These are phyloP conservation scores for Ophion ventricosus DNA, from an alignment of 2,888 invertebrate genomes.

Conservation along the genomic window DNA sequence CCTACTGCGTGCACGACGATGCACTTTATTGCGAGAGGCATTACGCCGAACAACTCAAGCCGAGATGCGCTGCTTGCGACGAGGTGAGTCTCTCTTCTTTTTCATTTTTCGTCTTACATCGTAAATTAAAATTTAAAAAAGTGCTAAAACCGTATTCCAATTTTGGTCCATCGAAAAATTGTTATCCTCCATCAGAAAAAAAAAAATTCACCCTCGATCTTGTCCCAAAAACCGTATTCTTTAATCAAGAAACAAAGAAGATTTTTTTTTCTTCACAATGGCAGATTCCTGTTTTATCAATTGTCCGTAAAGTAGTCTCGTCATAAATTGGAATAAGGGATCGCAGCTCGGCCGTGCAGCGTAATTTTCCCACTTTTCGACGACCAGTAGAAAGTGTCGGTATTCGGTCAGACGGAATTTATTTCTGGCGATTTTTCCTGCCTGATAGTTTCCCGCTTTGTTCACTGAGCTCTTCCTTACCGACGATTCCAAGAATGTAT, in stretches of 20 bases:
- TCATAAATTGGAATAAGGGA: no score
- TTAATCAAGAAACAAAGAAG: neutral
- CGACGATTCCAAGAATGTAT: slow-evolving; percentile 31
- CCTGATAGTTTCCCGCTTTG: slow-evolving; percentile 42
- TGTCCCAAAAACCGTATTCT: no score
- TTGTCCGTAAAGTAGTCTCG: neutral
- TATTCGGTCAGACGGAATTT: slow-evolving; percentile 40
- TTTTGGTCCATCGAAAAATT: neutral
- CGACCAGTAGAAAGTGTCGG: slow-evolving; percentile 53
- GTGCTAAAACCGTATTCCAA: neutral
- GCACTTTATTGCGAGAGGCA: slow-evolving; percentile 96
- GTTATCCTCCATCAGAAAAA: neutral
- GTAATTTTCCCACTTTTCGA: slow-evolving; percentile 10
- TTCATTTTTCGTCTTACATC: neutral
- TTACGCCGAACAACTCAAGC: slow-evolving; percentile 97
- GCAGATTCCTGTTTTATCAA: slow-evolving; percentile 17
- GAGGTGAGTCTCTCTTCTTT: slow-evolving; percentile 89
- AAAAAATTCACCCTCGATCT: neutral
- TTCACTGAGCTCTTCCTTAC: slow-evolving; percentile 60
- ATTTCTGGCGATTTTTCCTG: neutral
- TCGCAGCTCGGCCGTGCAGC: neutral
- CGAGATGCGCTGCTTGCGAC: slow-evolving; percentile 98
- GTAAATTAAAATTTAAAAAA: neutral
- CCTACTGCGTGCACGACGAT: slow-evolving; percentile 96
- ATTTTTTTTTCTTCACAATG: neutral